Base-by-base conservation (phyloP, 1,140 invertebrate genomes). In the Polypedilum pembai region DNA sequence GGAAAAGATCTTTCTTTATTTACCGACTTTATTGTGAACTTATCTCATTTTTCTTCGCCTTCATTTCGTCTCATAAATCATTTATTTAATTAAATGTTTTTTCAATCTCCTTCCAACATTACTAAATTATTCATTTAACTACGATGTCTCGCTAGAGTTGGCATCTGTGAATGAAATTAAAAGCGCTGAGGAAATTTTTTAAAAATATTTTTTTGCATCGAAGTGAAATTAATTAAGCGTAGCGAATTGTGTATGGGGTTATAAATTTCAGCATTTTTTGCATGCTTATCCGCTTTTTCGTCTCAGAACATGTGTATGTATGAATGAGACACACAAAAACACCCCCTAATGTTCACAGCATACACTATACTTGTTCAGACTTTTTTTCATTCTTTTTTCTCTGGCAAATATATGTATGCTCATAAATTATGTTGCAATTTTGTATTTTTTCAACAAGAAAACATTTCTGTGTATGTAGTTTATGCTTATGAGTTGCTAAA, bases 1-100 rank as follows among this genome's bases (percentile, higher is more conserved):
- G 45, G 12, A 15, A 33, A 56, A 56, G 45, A 56, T n/a, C 12
- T 56, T 56, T 56, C n/a, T 56, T 33, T 33, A 33, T 33, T 33
- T 33, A 33, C 24, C 24, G 5, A 33, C 24, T 33, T 33, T 33
- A 33, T 33, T 33, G 24, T 33, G 24, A 33, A 33, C 24, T 33
- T 33, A 33, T 33, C 24, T 33, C 24, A 33, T 33, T 33, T 33
- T 33, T 33, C 24, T 33, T 33, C 24, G 24, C 24, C 24, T 33
- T 33, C 24, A 69, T 69, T 3, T 18, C 15, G 18, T 21, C 65
- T 69, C 65, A 69, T 69, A 69, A 69, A 69, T 69, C 65, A 69
- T 69, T 69, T 69, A 69, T 69, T 69, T 69, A 69, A 69, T 69
- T 69, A 69, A 69, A 69, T 69, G 65, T 69, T 69, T 69, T 56